Percentiles rank a stretch among this genome's conserved stretches.
Conservation (phyloP, 2,888 invertebrate species). For the Onthophagus sagittarius region DNA sequence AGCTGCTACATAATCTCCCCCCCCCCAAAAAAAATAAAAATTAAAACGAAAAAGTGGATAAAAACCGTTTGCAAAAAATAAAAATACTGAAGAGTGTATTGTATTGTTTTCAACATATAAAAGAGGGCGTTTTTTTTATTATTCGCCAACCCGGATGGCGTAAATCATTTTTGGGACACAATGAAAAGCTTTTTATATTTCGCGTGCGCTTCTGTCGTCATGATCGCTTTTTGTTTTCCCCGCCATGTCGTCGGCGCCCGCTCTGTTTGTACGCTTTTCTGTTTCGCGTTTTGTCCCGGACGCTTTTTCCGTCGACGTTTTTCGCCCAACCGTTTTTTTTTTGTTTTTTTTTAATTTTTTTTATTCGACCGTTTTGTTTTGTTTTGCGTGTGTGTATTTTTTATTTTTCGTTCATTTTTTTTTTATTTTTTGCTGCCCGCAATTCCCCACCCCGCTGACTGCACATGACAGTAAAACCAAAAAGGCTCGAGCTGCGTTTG, state of each 20-base stretch:
- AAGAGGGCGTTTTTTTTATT: not conserved
- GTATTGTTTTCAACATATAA: not conserved
- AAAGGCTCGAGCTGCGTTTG: constrained; percentile 12
- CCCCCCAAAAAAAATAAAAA: not conserved
- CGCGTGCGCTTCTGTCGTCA: constrained; percentile 49
- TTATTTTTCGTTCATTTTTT: not conserved
- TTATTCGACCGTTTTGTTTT: not conserved
- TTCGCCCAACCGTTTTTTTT: not conserved
- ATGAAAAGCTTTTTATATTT: constrained; percentile 26
- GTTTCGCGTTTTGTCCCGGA: not conserved
- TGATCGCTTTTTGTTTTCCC: constrained; percentile 39
- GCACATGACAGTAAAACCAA: constrained; percentile 18
- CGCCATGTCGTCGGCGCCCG: not conserved
- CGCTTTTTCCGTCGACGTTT: not conserved
- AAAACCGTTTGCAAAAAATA: not conserved
- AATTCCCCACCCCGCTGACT: not conserved
- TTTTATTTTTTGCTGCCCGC: constrained; percentile 9
- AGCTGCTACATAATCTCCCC: not conserved
- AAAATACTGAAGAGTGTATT: not conserved
- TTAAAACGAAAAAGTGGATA: not conserved
- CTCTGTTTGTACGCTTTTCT: not conserved
- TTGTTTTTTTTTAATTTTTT: not conserved
- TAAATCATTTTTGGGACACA: constrained; percentile 26
- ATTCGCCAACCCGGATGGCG: constrained; percentile 5
- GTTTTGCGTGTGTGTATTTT: not conserved